Base-by-base conservation (phyloP, 2,797 vertebrate genomes). In the Artibeus lituratus region DNA sequence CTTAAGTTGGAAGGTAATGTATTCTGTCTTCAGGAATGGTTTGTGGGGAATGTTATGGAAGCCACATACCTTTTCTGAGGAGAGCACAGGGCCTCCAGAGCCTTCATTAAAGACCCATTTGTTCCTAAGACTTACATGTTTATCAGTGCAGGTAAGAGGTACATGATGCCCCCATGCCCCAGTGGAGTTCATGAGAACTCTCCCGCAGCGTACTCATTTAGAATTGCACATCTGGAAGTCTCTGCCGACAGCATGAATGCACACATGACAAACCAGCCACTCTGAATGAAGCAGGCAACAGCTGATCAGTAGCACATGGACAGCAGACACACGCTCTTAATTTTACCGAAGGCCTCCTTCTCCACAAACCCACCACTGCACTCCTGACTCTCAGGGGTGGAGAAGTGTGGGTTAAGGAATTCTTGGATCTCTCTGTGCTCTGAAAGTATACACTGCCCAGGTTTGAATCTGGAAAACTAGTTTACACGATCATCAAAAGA, bases 401-500 rank as follows among this genome's bases (percentile, higher is more conserved):
- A 19, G 39, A 87, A 67, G 18, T 32, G 21, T 83, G 72, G 67
- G 35, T 35, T 77, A 59, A 86, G 69, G 44, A 55, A 70, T 83
- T 86, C 39, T 65, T 80, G 72, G 80, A 59, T 55, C 24, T 74
- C n/a, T 83, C 47, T 82, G 26, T 16, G 84, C 84, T 77, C 2
- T 74, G 37, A 67, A 94, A 89, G 18, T 55, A 6, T 7, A 74
- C 24, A 81, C 26, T 74, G 35, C 5, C n/a, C 51, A 90, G 49
- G 44, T 70, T 72, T 94, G 47, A 84, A 80, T 72, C 42, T 84
- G 62, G 55, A 95, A 39, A 95, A 65, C 22, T 73, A 92, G 76
- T 92, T 93, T 81, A 93, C 24, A 82, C 5, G 76, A 42, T 44
- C 29, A 92, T 84, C 62, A 93, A 83, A 90, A 87, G 44, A 88